Percentiles rank a stretch among this genome's conserved stretches.
These are phyloP conservation scores for Vespertilio murinus DNA, from an alignment of 2,797 vertebrate genomes.

Conservation along the genomic window DNA sequence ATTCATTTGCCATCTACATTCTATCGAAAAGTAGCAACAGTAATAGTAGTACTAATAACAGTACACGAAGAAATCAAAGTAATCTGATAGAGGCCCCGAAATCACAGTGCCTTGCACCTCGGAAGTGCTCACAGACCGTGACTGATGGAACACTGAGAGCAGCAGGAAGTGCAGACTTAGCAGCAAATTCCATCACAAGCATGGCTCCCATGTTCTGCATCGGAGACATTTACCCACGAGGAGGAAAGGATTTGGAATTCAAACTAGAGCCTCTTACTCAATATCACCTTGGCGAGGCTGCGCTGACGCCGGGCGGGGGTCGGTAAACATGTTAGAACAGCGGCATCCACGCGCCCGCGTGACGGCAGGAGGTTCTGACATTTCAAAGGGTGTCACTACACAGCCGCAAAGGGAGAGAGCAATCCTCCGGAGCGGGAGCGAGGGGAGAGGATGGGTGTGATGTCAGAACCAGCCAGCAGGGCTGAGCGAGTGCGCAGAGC, in stretches of 20 bases:
- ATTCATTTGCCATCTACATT: neutral
- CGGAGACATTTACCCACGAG: conserved; percentile 48
- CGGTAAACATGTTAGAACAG: conserved; percentile 56
- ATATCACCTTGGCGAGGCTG: neutral
- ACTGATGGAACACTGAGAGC: neutral
- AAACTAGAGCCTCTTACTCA: neutral
- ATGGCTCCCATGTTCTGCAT: neutral
- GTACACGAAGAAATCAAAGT: neutral
- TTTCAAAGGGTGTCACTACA: conserved; percentile 66
- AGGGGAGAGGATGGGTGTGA: neutral
- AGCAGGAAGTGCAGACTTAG: neutral
- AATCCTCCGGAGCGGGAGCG: neutral
- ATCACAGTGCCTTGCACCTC: neutral
- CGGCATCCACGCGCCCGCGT: neutral
- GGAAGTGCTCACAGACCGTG: neutral
- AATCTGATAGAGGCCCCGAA: neutral
- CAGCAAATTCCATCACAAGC: conserved; percentile 18
- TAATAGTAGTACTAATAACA: neutral
- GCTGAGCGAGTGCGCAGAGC: neutral
- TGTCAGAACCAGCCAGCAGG: neutral
- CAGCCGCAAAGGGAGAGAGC: conserved; percentile 40
- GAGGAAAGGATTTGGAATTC: conserved; percentile 55
- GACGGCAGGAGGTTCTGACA: conserved; percentile 58
- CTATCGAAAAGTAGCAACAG: neutral
- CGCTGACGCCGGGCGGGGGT: neutral